Percentiles rank a stretch among this genome's conserved stretches.
Conservation (phyloP, 1,140 invertebrate genomes). For the Drosophila biarmipes region DNA sequence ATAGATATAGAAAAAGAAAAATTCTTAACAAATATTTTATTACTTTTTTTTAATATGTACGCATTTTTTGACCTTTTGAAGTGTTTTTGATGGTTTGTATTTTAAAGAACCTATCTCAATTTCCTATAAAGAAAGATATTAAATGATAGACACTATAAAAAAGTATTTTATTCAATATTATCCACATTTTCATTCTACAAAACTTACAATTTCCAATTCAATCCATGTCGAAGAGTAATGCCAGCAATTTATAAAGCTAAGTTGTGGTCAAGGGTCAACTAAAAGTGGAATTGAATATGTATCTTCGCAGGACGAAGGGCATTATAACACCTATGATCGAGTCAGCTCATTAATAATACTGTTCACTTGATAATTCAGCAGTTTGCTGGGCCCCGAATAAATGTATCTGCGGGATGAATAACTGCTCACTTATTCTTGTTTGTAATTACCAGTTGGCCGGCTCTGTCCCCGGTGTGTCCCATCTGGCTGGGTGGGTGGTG, state of each 20-base stretch:
- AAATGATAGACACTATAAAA: too few relatives aligned
- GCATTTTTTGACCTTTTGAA: too few relatives aligned
- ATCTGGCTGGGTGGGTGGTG: slow-evolving; percentile 8
- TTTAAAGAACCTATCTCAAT: too few relatives aligned
- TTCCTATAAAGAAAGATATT: too few relatives aligned
- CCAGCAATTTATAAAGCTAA: neutral
- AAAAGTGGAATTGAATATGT: neutral
- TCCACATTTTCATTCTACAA: too few relatives aligned
- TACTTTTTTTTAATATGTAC: too few relatives aligned
- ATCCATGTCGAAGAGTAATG: neutral
- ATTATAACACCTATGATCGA: slow-evolving; percentile 3
- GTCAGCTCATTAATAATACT: slow-evolving; percentile 18
- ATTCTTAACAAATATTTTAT: too few relatives aligned
- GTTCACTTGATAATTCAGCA: slow-evolving; percentile 8
- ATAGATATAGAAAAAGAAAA: too few relatives aligned
- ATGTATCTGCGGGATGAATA: slow-evolving; percentile 13
- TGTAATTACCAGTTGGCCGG: slow-evolving; percentile 31
- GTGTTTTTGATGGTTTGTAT: too few relatives aligned
- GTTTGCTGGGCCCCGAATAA: neutral
- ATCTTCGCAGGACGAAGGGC: neutral
- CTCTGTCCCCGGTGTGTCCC: slow-evolving; percentile 4
- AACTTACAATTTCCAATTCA: too few relatives aligned
- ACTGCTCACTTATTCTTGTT: slow-evolving; percentile 34
- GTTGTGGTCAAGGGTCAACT: neutral
- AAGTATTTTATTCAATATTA: too few relatives aligned